phyloP scores from a whole-genome alignment of 2,113 vertebrate species.

The Nymphicus hollandicus region DNA sequence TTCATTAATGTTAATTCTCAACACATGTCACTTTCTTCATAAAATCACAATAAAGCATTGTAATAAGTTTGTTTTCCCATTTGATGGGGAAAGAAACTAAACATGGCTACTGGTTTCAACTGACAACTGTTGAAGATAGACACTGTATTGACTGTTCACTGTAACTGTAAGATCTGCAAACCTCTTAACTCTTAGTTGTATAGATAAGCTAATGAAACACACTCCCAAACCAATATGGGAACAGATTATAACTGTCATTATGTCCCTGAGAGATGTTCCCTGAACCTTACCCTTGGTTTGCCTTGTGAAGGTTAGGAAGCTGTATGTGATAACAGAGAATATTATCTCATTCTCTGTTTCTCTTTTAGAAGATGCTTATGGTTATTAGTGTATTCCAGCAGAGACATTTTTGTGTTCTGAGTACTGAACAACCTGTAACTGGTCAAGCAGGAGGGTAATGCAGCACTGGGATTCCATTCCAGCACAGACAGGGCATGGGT shows the following conservation, averaged over 20 bases:
- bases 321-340: background rate
- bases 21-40: background rate
- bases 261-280: background rate
- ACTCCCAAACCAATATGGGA: background rate
- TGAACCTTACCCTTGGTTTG: background rate
- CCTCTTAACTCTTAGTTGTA: background rate
- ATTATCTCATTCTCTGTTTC: background rate
- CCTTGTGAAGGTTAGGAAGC: background rate
- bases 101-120: background rate
- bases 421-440: background rate
- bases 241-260: background rate
- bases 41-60: background rate
- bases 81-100: background rate
- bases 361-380: background rate
- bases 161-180: background rate
- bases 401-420: background rate
- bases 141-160: background rate
- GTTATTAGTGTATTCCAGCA: background rate
- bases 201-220: background rate
- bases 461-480: background rate
- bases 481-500: background rate
- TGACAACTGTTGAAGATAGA: background rate
- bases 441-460: fast-evolving
- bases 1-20: background rate
- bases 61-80: background rate